Evolutionary conservation across 2,113 vertebrate genomes (phyloP).

Genomic region (Porphyrio hochstetteri): DNA sequence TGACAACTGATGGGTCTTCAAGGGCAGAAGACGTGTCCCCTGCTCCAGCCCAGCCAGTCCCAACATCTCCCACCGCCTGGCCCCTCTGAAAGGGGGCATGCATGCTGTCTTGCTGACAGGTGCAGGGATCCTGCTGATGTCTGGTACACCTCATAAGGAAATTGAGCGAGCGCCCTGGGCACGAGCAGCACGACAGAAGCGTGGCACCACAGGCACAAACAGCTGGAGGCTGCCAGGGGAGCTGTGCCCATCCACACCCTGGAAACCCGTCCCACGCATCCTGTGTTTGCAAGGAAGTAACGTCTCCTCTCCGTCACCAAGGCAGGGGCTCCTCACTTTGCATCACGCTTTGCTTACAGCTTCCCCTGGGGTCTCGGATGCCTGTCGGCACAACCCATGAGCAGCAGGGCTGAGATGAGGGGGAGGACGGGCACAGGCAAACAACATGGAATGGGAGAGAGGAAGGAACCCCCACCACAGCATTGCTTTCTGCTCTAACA

Average conservation of each 20-base stretch:
- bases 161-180: accelerated
- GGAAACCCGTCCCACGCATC: neutral
- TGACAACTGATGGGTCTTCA: neutral
- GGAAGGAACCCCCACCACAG: neutral
- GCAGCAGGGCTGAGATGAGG: neutral
- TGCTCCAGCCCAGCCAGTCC: neutral
- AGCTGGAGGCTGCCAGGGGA: neutral
- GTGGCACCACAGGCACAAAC: neutral
- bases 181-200: accelerated
- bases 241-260: neutral
- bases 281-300: neutral
- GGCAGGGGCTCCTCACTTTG: neutral
- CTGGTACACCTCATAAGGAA: neutral
- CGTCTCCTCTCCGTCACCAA: accelerated
- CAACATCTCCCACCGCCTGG: neutral
- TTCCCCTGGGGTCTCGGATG: neutral
- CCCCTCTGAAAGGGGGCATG: neutral
- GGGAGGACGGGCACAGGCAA: neutral
- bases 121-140: neutral
- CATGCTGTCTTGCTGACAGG: neutral
- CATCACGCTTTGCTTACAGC: neutral
- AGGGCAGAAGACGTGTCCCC: neutral
- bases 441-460: neutral
- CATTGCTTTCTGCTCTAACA: neutral
- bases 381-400: neutral